phyloP scores from a whole-genome alignment of 2,113 vertebrate genomes.

The Carassius auratus region DNA sequence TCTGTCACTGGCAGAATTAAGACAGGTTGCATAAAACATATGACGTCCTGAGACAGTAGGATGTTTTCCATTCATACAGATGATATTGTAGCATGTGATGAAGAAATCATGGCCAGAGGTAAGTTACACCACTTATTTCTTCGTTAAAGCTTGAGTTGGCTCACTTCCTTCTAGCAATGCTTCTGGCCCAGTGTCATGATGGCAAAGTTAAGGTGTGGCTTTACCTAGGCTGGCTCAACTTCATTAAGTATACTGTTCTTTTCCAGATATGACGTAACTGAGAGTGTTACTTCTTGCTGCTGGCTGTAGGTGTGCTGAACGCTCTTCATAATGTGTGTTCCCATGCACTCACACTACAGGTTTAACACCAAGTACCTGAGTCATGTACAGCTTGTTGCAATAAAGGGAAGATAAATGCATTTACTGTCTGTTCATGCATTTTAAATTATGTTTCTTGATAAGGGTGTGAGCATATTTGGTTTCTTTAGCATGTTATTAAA shows the following conservation, averaged over 20 bases:
- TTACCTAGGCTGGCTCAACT: conserved; percentile 30
- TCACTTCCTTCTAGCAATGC: conserved; percentile 58
- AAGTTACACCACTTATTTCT: neutral
- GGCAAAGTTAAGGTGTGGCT: conserved; percentile 61
- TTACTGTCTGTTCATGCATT: conserved; percentile 53
- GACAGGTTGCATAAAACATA: neutral
- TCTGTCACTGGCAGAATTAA: neutral
- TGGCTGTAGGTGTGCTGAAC: conserved; percentile 23
- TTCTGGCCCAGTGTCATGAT: conserved; percentile 55
- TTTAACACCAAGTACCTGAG: conserved; percentile 61
- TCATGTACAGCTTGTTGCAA: conserved; percentile 61
- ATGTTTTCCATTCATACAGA: neutral
- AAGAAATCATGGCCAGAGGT: conserved; percentile 11
- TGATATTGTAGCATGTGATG: neutral
- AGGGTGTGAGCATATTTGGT: conserved; percentile 63
- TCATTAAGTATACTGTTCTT: conserved; percentile 1
- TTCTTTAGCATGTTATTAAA: conserved; percentile 62
- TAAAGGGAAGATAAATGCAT: conserved; percentile 52
- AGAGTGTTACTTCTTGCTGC: conserved; percentile 16
- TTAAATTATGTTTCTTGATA: conserved; percentile 20
- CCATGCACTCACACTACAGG: neutral
- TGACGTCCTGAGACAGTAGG: neutral
- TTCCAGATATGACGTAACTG: conserved; percentile 34
- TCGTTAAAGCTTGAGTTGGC: conserved; percentile 57
- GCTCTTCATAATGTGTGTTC: neutral